Conservation (phyloP, 2,888 invertebrate genomes). For the Hyposoter dolosus region DNA sequence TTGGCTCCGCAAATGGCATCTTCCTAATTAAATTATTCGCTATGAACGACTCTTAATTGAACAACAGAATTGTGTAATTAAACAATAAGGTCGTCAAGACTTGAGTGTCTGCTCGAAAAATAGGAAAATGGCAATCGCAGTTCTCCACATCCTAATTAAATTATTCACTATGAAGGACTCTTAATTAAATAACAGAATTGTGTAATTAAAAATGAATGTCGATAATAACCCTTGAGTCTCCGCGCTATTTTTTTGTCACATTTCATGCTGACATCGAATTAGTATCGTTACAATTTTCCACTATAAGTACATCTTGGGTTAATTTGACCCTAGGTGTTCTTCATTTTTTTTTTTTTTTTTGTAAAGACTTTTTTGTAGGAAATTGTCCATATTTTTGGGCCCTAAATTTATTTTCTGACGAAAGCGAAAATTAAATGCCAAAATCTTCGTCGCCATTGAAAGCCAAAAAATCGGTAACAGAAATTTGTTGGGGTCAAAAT, state of each 20-base stretch:
- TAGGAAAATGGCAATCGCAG: background rate
- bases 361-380: no score
- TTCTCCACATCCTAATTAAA: background rate
- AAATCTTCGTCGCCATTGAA: background rate
- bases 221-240: background rate
- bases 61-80: background rate
- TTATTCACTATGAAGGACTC: background rate
- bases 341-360: no score
- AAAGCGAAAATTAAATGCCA: background rate
- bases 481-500: no score
- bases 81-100: background rate
- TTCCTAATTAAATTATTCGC: background rate
- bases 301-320: background rate
- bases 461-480: no score
- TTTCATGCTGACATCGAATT: background rate
- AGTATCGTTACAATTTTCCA: background rate
- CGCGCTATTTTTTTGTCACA: background rate
- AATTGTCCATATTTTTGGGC: no score
- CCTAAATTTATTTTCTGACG: background rate
- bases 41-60: background rate
- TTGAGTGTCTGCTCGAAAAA: background rate
- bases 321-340: no score
- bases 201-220: background rate
- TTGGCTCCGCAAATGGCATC: background rate
- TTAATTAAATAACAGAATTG: background rate